A percentile compares a stretch with the other conserved stretches of the same genome.
Evolutionary conservation across 1,140 invertebrate species (phyloP).

Genomic region (Drosophila saltans): DNA sequence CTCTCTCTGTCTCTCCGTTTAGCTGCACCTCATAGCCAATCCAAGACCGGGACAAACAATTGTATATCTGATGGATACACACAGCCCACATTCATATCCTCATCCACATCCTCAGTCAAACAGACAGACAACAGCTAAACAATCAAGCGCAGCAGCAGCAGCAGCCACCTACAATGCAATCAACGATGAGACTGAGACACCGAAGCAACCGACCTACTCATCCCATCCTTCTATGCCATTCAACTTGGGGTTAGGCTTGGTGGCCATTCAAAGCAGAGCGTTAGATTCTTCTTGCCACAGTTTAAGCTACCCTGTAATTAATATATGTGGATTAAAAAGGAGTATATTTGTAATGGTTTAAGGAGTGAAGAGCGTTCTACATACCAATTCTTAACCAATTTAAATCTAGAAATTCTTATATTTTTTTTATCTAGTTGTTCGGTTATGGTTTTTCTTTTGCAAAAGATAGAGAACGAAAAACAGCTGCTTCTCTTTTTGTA

Average conservation of each 20-base stretch:
- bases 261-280: constrained; percentile 18
- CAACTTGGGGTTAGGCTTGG: constrained; percentile 28
- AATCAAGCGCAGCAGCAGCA: constrained; percentile 73
- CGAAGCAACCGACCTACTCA: not conserved
- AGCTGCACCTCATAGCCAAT: constrained; percentile 55
- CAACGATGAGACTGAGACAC: constrained; percentile 51
- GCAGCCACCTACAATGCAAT: constrained; percentile 70
- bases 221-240: not conserved
- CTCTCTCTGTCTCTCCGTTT: constrained; percentile 2
- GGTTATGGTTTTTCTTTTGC: no score
- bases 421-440: no score
- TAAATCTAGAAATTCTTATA: no score
- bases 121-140: constrained; percentile 62
- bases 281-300: constrained; percentile 5
- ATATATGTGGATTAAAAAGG: not conserved
- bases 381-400: no score
- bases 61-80: constrained; percentile 57
- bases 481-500: no score
- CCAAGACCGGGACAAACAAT: constrained; percentile 66
- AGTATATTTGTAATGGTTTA: no score
- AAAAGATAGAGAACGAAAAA: no score
- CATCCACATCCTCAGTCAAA: constrained; percentile 8
- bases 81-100: no score
- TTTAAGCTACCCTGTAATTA: constrained; percentile 9
- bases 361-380: no score